phyloP scores from a whole-genome alignment of 2,888 invertebrate genomes.

The Diarsia brunnea region DNA sequence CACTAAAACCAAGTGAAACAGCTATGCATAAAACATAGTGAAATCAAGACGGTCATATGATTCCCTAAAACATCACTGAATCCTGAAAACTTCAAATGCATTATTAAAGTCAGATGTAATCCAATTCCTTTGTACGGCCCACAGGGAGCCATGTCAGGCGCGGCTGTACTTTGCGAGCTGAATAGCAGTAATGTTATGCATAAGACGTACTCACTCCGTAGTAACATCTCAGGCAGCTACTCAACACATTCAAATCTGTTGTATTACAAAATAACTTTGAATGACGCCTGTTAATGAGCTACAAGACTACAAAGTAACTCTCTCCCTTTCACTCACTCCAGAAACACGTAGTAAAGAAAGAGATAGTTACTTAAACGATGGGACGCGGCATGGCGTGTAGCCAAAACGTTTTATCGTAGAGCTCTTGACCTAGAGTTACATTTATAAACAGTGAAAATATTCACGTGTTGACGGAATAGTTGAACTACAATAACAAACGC shows the following conservation, averaged over 20 bases:
- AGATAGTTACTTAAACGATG: conserved; percentile 57
- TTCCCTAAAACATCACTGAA: conserved; percentile 8
- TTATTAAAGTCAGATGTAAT: conserved; percentile 45
- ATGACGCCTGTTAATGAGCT: conserved; percentile 59
- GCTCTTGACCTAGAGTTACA: conserved; percentile 86
- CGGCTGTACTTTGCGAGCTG: conserved; percentile 39
- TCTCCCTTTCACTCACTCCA: conserved; percentile 44
- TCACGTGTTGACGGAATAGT: conserved; percentile 66
- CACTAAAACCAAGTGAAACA: background rate
- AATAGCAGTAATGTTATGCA: conserved; percentile 55
- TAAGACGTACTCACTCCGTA: conserved; percentile 41
- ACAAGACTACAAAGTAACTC: conserved; percentile 50
- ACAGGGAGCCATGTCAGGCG: conserved; percentile 44
- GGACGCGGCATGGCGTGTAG: conserved; percentile 72
- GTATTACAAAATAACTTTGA: conserved; percentile 65
- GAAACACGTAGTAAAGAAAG: conserved; percentile 48
- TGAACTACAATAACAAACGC: conserved; percentile 65
- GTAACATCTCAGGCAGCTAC: conserved; percentile 46
- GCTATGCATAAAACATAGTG: background rate
- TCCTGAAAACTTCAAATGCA: conserved; percentile 25
- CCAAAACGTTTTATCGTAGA: conserved; percentile 77
- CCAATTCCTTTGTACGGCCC: conserved; percentile 34
- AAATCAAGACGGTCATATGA: background rate
- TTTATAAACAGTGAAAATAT: conserved; percentile 75
- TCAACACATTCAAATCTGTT: conserved; percentile 59